phyloP scores from a whole-genome alignment of 2,113 vertebrate species.

The Microcebus lehilahytsara region DNA sequence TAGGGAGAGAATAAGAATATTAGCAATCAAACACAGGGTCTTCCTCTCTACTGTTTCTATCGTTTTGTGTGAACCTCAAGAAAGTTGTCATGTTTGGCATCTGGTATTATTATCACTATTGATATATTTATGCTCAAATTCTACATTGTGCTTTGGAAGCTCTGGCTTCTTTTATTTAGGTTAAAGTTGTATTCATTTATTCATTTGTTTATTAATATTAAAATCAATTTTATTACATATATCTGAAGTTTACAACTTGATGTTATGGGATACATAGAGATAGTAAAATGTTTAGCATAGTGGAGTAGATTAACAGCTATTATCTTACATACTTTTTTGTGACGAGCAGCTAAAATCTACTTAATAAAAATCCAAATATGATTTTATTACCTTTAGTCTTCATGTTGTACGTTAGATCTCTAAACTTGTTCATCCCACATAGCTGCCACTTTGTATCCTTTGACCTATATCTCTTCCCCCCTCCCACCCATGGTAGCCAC shows the following conservation, averaged over 20 bases:
- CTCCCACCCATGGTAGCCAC: neutral
- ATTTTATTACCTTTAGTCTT: neutral
- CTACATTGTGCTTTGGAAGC: neutral
- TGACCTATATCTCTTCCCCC: neutral
- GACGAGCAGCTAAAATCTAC: neutral
- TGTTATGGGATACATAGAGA: neutral
- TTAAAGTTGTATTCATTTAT: neutral
- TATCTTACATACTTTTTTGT: neutral
- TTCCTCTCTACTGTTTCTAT: neutral
- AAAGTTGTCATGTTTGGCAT: constrained; percentile 3
- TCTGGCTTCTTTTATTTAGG: neutral
- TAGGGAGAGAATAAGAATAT: neutral
- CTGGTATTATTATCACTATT: neutral
- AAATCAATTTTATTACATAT: neutral
- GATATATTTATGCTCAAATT: neutral
- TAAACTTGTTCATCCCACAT: neutral
- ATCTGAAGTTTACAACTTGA: neutral
- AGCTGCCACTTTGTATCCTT: neutral
- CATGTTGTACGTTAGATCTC: neutral
- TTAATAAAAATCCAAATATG: neutral
- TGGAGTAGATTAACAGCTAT: neutral
- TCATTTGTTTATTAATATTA: neutral
- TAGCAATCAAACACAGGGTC: neutral
- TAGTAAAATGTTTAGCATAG: neutral
- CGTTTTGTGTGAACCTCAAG: constrained; percentile 1